These are phyloP conservation scores for Ophiodon elongatus DNA, from an alignment of 2,113 vertebrate species.

Conservation along the genomic window DNA sequence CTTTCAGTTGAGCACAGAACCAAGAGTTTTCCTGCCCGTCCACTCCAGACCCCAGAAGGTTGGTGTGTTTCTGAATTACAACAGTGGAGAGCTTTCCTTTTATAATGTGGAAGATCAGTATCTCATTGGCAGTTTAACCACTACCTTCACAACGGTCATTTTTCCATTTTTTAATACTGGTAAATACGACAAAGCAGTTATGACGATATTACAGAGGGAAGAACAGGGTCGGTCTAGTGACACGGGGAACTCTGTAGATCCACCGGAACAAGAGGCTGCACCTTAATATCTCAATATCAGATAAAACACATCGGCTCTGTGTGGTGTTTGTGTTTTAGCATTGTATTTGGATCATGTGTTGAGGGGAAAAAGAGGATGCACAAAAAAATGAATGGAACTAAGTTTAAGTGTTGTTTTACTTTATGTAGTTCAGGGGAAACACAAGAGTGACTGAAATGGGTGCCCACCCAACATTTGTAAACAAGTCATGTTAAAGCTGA, in stretches of 20 bases:
- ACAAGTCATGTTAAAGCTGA: not conserved
- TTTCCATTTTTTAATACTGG: conserved; percentile 81
- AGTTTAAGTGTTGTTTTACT: not conserved
- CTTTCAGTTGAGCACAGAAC: conserved; percentile 50
- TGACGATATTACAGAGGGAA: conserved; percentile 20
- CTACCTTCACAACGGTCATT: conserved; percentile 32
- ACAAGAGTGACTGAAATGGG: not conserved
- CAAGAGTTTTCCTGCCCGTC: not conserved
- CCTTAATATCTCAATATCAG: not conserved
- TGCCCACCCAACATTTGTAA: not conserved
- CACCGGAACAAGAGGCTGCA: not conserved
- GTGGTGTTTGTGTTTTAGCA: not conserved
- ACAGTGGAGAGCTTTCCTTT: conserved; percentile 60
- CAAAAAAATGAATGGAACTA: not conserved
- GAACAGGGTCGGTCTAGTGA: not conserved
- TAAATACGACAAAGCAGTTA: accelerated
- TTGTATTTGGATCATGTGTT: too few species aligned
- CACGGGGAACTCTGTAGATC: accelerated
- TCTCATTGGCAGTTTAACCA: conserved; percentile 52
- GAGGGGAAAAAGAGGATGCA: not conserved
- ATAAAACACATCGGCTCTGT: not conserved
- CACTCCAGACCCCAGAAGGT: conserved; percentile 6
- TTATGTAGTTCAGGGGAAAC: not conserved
- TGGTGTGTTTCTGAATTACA: conserved; percentile 73
- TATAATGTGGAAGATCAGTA: conserved; percentile 36